phyloP scores from a whole-genome alignment of 2,113 vertebrate species.

The Emydura subglobosa region DNA sequence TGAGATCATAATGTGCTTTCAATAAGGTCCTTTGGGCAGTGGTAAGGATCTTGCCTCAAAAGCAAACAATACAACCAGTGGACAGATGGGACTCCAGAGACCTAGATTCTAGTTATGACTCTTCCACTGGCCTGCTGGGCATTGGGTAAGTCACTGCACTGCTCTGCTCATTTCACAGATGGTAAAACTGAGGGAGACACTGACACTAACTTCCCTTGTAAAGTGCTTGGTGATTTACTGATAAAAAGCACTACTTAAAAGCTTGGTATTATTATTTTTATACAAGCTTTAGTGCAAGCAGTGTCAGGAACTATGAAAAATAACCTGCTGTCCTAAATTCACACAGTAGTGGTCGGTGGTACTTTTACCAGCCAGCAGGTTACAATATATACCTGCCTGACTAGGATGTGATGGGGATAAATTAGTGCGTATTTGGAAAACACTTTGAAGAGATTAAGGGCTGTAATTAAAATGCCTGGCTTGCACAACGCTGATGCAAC shows the following conservation, averaged over 20 bases:
- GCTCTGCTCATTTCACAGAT: too few relatives aligned
- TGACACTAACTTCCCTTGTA: not conserved
- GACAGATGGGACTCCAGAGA: not conserved
- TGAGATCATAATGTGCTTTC: not conserved
- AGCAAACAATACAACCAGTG: not conserved
- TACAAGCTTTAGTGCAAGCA: not conserved
- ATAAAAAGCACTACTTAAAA: not conserved
- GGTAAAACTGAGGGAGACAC: not conserved
- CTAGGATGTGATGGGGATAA: slow-evolving; percentile 35
- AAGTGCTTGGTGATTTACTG: not conserved
- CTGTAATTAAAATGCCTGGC: slow-evolving; percentile 53
- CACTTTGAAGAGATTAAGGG: slow-evolving; percentile 63
- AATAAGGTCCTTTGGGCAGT: not conserved
- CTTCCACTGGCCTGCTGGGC: not conserved
- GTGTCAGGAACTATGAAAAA: not conserved
- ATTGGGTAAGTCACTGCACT: not conserved
- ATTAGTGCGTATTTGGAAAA: slow-evolving; percentile 53
- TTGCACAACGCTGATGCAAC: slow-evolving; percentile 68
- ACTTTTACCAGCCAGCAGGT: not conserved
- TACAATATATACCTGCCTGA: not conserved
- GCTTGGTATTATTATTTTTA: not conserved
- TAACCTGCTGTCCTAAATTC: not conserved
- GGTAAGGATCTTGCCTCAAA: not conserved
- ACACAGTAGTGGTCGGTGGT: not conserved
- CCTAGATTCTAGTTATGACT: not conserved